phyloP scores from a whole-genome alignment of 2,113 vertebrate genomes.

The Microcebus griseorufus region DNA sequence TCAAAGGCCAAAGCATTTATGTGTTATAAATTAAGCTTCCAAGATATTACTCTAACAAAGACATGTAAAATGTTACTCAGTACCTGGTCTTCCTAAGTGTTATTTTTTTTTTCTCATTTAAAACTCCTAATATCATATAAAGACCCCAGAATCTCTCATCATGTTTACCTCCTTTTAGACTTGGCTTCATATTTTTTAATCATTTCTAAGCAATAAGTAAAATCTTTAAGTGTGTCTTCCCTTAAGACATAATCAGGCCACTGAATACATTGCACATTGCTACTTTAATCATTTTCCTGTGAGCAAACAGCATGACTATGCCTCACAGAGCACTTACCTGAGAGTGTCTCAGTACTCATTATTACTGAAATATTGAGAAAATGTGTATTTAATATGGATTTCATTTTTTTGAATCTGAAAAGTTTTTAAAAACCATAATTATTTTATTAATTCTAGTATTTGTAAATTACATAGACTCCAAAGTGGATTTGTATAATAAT shows the following conservation, averaged over 20 bases:
- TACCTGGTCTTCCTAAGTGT: neutral
- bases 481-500: neutral
- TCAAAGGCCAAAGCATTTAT: neutral
- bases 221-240: neutral
- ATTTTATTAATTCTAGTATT: neutral
- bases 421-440: neutral
- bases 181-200: neutral
- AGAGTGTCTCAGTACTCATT: neutral
- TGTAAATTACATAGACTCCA: neutral
- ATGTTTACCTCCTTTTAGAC: neutral
- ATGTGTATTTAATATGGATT: neutral
- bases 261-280: neutral
- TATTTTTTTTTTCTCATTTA: neutral
- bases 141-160: neutral
- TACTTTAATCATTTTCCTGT: neutral
- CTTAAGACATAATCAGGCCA: neutral
- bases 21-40: neutral
- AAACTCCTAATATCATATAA: neutral
- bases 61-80: neutral
- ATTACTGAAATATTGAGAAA: neutral
- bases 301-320: neutral
- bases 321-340: neutral
- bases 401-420: neutral
- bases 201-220: constrained; percentile 11
- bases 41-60: neutral